Percentiles rank a stretch among this genome's conserved stretches.
phyloP scores from a whole-genome alignment of 2,888 invertebrate genomes.

The Melanargia galathea region DNA sequence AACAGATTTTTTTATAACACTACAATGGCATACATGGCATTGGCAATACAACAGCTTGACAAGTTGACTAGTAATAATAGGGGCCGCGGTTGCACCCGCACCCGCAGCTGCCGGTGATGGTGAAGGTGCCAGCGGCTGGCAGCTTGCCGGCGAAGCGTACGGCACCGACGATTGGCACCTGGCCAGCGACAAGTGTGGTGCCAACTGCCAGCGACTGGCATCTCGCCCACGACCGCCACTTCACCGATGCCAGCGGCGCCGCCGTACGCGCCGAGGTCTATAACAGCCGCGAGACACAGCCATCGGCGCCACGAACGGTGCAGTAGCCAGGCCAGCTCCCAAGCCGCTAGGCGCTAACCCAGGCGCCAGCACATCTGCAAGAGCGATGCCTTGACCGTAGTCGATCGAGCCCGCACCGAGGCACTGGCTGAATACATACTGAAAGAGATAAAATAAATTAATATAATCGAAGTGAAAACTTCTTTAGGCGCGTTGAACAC shows the following conservation, averaged over 20 bases:
- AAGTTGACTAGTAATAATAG: conserved; percentile 7
- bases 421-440: conserved; percentile 40
- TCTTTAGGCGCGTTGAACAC: background rate
- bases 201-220: conserved; percentile 50
- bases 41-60: too few relatives aligned
- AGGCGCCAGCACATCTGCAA: background rate
- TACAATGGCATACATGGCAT: background rate
- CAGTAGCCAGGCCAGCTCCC: conserved; percentile 25
- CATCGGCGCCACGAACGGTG: conserved; percentile 27
- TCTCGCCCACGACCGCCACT: conserved; percentile 45
- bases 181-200: conserved; percentile 47
- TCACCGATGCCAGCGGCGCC: conserved; percentile 43
- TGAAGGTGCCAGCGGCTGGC: conserved; percentile 53
- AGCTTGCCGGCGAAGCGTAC: conserved; percentile 54
- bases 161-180: conserved; percentile 52
- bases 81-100: conserved; percentile 46
- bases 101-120: conserved; percentile 54
- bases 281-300: conserved; percentile 26
- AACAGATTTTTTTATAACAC: background rate
- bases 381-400: conserved; percentile 10
- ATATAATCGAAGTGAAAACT: background rate
- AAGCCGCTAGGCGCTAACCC: conserved; percentile 26
- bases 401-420: conserved; percentile 28
- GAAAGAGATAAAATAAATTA: conserved; percentile 3
- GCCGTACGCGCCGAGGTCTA: conserved; percentile 37